A percentile compares a stretch with the other conserved stretches of the same genome.
Conservation (phyloP, 1,140 invertebrate species). For the Procambarus clarkii region DNA sequence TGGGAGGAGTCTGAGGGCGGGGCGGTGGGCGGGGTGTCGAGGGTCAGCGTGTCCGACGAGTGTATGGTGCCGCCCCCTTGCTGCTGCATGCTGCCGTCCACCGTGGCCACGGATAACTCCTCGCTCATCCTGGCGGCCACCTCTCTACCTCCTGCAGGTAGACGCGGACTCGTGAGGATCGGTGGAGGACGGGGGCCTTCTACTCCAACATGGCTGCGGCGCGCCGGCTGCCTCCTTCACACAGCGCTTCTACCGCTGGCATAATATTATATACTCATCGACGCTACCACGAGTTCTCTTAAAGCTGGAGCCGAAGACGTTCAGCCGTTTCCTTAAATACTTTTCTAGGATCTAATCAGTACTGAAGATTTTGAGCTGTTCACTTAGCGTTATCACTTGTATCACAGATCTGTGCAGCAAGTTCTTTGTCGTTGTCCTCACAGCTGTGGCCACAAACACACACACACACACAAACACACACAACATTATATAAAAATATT, state of each 20-base stretch:
- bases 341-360: constrained; percentile 3
- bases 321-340: not conserved
- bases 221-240: not conserved
- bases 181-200: not conserved
- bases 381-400: constrained; percentile 4
- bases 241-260: not conserved
- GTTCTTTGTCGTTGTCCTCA: constrained; percentile 7
- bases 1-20: constrained; percentile 57
- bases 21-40: constrained; percentile 56
- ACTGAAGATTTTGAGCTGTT: constrained; percentile 27
- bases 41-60: constrained; percentile 69
- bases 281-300: not conserved
- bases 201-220: not conserved
- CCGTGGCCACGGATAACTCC: constrained; percentile 55
- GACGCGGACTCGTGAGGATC: not conserved
- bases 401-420: constrained; percentile 18
- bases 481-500: not conserved
- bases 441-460: not conserved
- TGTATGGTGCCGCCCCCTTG: constrained; percentile 64
- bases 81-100: constrained; percentile 46
- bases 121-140: constrained; percentile 44
- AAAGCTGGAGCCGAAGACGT: not conserved
- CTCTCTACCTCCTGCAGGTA: not conserved
- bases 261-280: not conserved
- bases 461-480: not conserved